Base-by-base conservation (phyloP, 2,113 vertebrate species). In the Malurus alboscapulatus region DNA sequence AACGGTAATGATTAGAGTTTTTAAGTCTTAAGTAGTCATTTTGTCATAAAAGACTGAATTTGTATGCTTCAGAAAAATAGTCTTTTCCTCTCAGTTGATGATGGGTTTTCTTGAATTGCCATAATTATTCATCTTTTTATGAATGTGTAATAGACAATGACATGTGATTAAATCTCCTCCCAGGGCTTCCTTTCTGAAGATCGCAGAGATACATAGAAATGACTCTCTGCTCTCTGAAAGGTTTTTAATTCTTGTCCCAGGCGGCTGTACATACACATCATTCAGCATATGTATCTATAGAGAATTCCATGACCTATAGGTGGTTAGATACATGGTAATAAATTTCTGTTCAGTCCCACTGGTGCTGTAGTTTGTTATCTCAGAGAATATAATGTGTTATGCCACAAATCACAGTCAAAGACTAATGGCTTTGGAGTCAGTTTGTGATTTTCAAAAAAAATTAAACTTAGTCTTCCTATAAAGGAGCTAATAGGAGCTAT, bases 1-100 rank as follows among this genome's bases (percentile, higher is more conserved):
- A 97, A 95, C 96, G 95, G 94, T 94, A 95, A 97, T 97, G 93
- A 97, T 98, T 97, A 97, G 95, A 94, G 88, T 78, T 97, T 97
- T 96, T 91, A 71, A 90, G 92, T 59, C 66, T 96, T 85, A 97
- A 97, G 95, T 55, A 88, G 95, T 96, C 86, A 96, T 98, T 98
- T 97, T 97, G 92, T 95, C 76, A 96, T 96, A 97, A 96, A 96
- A 92, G 95, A 68, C 94, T 58, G 72, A 90, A 94, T 96, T 95
- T 94, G 92, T 93, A 83, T 36, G 79, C 91, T 90, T 88, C 92
- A 93, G 95, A 97, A 96, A 97, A 97, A 96, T 53, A 96, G 97
- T 97, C 92, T 95, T 97, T 97, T 97, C 85, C 96, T 96, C 87
- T 81, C 32, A 65, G 57, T 45, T 97, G 97, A 97, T 97, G 96